phyloP scores from a whole-genome alignment of 2,888 invertebrate species.

The Trichopoda pennipes region DNA sequence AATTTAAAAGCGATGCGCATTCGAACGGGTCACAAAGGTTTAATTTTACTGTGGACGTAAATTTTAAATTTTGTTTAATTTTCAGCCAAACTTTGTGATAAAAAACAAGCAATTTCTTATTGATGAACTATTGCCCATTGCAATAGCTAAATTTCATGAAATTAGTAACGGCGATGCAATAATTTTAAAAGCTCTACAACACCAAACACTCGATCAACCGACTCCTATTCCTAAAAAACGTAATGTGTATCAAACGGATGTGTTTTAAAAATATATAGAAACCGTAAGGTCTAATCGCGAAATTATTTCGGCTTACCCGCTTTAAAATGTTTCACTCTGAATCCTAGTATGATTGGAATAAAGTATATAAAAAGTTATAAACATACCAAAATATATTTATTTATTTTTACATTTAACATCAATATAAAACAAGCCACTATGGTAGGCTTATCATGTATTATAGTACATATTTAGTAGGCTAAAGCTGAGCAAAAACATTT shows the following conservation, averaged over 20 bases:
- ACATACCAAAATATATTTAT: too few relatives aligned
- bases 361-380: too few relatives aligned
- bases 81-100: constrained; percentile 80
- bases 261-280: constrained; percentile 73
- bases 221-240: constrained; percentile 80
- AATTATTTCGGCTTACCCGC: too few relatives aligned
- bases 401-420: too few relatives aligned
- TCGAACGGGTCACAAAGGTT: neutral
- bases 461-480: too few relatives aligned
- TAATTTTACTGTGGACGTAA: neutral
- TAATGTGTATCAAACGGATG: constrained; percentile 80
- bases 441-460: too few relatives aligned
- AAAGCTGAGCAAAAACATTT: too few relatives aligned
- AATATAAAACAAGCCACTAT: too few relatives aligned
- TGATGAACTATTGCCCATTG: constrained; percentile 78
- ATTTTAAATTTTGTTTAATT: constrained; percentile 33
- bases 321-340: too few relatives aligned
- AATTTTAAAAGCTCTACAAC: constrained; percentile 74
- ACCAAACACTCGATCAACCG: constrained; percentile 73
- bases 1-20: too few relatives aligned
- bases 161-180: constrained; percentile 76
- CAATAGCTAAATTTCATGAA: constrained; percentile 78
- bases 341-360: too few relatives aligned
- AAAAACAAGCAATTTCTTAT: constrained; percentile 79
- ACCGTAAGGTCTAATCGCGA: too few relatives aligned